Conservation (phyloP, 2,888 invertebrate species). For the Meganola albula region DNA sequence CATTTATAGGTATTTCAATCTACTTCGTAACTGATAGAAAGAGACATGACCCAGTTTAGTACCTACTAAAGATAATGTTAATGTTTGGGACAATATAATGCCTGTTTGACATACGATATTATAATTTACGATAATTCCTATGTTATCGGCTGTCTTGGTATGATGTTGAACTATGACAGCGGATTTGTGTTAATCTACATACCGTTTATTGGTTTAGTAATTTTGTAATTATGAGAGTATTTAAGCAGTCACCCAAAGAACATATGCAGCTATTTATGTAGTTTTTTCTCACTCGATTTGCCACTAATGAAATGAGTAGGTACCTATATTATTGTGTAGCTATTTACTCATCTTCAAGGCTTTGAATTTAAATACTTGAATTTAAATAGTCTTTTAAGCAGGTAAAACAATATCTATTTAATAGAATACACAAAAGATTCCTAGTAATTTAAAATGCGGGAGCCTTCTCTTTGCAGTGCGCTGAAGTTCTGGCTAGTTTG, state of each 20-base stretch:
- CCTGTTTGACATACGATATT: slow-evolving; percentile 31
- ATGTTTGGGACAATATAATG: slow-evolving; percentile 47
- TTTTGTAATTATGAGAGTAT: no score
- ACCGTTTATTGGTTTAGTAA: background rate
- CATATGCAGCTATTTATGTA: no score
- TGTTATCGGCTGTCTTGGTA: slow-evolving; percentile 39
- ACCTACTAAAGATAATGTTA: slow-evolving; percentile 49
- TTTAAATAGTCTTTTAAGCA: background rate
- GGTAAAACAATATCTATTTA: background rate
- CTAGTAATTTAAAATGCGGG: slow-evolving; percentile 1
- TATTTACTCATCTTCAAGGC: no score
- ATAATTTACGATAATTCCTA: slow-evolving; percentile 41
- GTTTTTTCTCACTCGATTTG: background rate
- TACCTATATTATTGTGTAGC: no score
- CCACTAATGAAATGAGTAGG: background rate
- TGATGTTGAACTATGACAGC: slow-evolving; percentile 32
- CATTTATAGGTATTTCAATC: no score
- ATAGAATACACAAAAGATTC: slow-evolving; percentile 3
- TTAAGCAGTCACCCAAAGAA: no score
- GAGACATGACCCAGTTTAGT: slow-evolving; percentile 41
- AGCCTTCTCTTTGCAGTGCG: slow-evolving; percentile 10
- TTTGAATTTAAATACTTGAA: no score
- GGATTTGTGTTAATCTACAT: slow-evolving; percentile 23
- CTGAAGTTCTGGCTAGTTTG: slow-evolving; percentile 19
- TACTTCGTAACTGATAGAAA: slow-evolving; percentile 42